These are phyloP conservation scores for Lobophora halterata DNA, from an alignment of 2,888 invertebrate genomes.

Conservation along the genomic window DNA sequence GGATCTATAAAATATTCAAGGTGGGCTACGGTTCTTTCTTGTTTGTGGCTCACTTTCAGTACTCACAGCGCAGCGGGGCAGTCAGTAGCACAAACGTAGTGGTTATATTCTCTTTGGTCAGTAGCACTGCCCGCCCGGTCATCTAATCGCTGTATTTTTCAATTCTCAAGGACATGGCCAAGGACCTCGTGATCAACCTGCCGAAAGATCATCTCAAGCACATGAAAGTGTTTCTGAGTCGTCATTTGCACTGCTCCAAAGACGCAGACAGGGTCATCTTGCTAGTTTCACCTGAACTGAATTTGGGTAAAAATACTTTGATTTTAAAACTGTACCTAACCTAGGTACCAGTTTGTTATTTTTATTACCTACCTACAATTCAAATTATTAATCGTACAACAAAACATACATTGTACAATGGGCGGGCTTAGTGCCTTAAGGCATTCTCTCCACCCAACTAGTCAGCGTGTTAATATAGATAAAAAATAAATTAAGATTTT, in stretches of 20 bases:
- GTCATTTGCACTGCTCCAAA: slow-evolving; percentile 69
- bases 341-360: too few relatives aligned
- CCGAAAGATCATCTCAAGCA: slow-evolving; percentile 84
- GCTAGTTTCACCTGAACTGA: slow-evolving; percentile 70
- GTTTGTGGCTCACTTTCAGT: too few relatives aligned
- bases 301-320: slow-evolving; percentile 46
- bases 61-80: too few relatives aligned
- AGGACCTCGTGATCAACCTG: slow-evolving; percentile 79
- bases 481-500: too few relatives aligned
- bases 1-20: slow-evolving; percentile 83
- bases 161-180: slow-evolving; percentile 76
- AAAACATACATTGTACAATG: neutral
- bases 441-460: too few relatives aligned
- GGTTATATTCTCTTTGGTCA: too few relatives aligned
- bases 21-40: slow-evolving; percentile 50
- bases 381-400: neutral
- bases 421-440: too few relatives aligned
- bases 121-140: too few relatives aligned
- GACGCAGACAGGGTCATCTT: slow-evolving; percentile 79
- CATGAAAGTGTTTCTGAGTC: slow-evolving; percentile 78
- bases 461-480: too few relatives aligned
- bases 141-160: neutral
- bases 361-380: neutral
- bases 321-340: too few relatives aligned
- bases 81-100: too few relatives aligned